Evolutionary conservation across 2,113 vertebrate species (phyloP), one percentile per base, ranked within the genome.

Genomic region (Prunella himalayana): DNA sequence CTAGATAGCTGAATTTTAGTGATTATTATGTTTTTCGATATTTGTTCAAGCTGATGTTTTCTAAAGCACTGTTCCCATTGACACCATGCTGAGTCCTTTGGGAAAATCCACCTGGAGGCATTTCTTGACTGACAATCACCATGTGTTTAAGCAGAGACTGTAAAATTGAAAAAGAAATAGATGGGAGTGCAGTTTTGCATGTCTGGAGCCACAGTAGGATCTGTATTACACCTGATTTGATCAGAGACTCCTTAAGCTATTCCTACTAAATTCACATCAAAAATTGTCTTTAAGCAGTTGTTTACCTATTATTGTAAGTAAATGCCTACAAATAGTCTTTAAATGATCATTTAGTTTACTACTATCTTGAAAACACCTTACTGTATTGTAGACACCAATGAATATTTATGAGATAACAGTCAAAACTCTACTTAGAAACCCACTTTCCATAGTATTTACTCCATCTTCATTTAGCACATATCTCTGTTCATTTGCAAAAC

Each of bases 141-240:
- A 77, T 4, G 6, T 82, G 72, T 80, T 94, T 90, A 95, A 85
- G 66, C 82, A 94, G 66, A 79, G 70, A 72, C 30, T 69, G 63
- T 84, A 87, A 92, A 91, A 95, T 59, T 88, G 66, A 69, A 80
- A 83, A 78, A 69, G 31, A 84, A 90, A 89, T 71, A 89, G 73
- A 57, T 53, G 63, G n/a, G 21, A 79, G 19, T 54, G 35, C 37
- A 65, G 70, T 71, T 85, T 57, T 72, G 81, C 77, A 49, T 76
- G 41, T 79, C 71, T 85, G 70, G 35, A 85, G 41, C 59, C 53
- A 80, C 31, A 27, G 49, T 28, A 56, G 64, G 59, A 85, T 85
- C 57, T 72, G 22, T 54, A 80, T 85, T 94, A 61, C 50, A 85
- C 11, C 50, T 60, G 53, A 63, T 79, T 82, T 87, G 15, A 89